These are phyloP conservation scores for Amiota mariae DNA, from an alignment of 2,888 invertebrate species.

Conservation along the genomic window DNA sequence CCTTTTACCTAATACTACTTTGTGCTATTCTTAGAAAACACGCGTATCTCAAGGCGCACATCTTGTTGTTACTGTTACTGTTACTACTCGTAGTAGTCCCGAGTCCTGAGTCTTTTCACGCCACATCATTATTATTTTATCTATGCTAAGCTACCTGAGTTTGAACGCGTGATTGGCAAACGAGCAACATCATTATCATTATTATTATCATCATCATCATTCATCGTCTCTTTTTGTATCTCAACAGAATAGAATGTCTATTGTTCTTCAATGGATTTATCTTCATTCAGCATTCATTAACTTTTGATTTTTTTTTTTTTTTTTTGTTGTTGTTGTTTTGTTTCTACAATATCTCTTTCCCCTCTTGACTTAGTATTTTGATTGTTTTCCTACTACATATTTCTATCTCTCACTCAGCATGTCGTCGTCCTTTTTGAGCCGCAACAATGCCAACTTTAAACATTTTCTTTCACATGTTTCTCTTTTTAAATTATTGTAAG, in stretches of 20 bases:
- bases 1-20: neutral
- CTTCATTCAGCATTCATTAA: slow-evolving; percentile 43
- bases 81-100: neutral
- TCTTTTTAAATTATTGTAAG: neutral
- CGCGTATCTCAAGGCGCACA: slow-evolving; percentile 64
- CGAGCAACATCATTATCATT: slow-evolving; percentile 30
- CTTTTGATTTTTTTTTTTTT: slow-evolving; percentile 37
- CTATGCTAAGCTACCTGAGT: neutral
- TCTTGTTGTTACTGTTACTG: slow-evolving; percentile 36
- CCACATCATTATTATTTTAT: neutral
- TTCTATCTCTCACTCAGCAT: slow-evolving; percentile 34
- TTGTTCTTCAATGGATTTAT: slow-evolving; percentile 33
- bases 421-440: slow-evolving; percentile 7
- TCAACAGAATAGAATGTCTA: slow-evolving; percentile 2
- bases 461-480: neutral
- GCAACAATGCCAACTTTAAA: neutral
- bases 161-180: slow-evolving; percentile 40
- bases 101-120: slow-evolving; percentile 3
- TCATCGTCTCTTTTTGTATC: slow-evolving; percentile 3
- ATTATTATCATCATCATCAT: slow-evolving; percentile 33
- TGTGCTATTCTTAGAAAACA: slow-evolving; percentile 56
- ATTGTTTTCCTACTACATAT: neutral
- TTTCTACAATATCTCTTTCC: slow-evolving; percentile 33
- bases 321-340: too few species aligned
- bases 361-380: neutral